Conservation (phyloP, 2,797 vertebrate genomes). For the Nasua narica region DNA sequence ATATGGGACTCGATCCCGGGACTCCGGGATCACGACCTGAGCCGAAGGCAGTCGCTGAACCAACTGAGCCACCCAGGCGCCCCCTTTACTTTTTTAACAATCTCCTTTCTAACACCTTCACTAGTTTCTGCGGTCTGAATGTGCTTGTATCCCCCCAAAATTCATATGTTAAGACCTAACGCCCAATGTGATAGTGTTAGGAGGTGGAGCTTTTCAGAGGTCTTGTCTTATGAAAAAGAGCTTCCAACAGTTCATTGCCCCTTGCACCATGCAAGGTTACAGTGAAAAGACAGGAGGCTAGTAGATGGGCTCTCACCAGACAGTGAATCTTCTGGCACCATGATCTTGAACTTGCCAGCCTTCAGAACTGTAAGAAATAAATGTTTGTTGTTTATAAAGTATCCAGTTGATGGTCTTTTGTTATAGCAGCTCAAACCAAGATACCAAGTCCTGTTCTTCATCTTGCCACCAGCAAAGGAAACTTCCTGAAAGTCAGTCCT, state of each 20-base stretch:
- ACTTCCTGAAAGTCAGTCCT: not conserved
- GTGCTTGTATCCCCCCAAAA: not conserved
- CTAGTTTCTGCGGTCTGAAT: not conserved
- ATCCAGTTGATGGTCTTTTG: not conserved
- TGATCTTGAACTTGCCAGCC: not conserved
- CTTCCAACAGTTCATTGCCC: not conserved
- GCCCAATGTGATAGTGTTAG: not conserved
- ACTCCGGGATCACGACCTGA: not conserved
- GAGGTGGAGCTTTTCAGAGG: not conserved
- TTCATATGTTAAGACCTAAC: not conserved
- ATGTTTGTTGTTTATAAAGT: not conserved
- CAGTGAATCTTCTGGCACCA: not conserved
- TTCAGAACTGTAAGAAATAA: not conserved
- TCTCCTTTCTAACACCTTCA: not conserved
- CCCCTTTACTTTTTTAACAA: not conserved
- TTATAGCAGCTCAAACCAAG: not conserved
- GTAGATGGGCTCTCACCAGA: not conserved
- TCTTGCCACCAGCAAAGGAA: not conserved
- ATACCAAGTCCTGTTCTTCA: not conserved
- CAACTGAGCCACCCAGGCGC: not conserved
- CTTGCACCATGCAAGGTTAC: not conserved
- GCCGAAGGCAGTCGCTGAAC: fast-evolving
- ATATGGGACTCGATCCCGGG: not conserved
- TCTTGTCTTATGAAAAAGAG: not conserved
- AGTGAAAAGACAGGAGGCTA: not conserved